phyloP scores from a whole-genome alignment of 2,888 invertebrate species.

The Teinopalpus imperialis region DNA sequence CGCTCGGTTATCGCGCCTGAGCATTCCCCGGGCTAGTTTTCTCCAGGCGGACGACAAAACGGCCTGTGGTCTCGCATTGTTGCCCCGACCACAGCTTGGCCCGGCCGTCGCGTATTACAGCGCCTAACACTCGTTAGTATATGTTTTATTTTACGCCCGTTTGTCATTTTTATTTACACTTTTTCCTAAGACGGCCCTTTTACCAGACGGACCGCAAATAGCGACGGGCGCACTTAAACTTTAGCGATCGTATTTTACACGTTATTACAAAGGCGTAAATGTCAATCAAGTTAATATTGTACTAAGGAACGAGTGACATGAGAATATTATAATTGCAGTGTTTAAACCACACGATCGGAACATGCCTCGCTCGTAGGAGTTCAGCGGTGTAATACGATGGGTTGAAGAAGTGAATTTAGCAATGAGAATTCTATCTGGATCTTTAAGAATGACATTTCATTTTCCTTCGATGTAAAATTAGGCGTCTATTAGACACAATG shows the following conservation, averaged over 20 bases:
- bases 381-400: too few relatives aligned
- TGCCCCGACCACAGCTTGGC: constrained; percentile 38
- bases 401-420: too few relatives aligned
- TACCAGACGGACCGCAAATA: constrained; percentile 43
- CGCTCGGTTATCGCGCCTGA: constrained; percentile 31
- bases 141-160: constrained; percentile 54
- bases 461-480: too few relatives aligned
- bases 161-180: constrained; percentile 39
- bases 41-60: constrained; percentile 40
- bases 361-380: too few relatives aligned
- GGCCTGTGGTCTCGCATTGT: constrained; percentile 40
- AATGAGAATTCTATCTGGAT: too few relatives aligned
- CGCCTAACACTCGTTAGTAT: constrained; percentile 54
- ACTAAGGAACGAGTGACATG: constrained; percentile 2
- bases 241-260: constrained; percentile 23
- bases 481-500: too few relatives aligned
- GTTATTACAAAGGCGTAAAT: constrained; percentile 21
- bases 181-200: constrained; percentile 41
- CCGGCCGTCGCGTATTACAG: constrained; percentile 37
- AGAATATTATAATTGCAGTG: too few relatives aligned
- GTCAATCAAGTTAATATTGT: constrained; percentile 13
- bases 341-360: too few relatives aligned
- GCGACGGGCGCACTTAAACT: not conserved
- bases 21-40: constrained; percentile 36
- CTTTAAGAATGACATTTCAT: too few relatives aligned